Percentiles rank a stretch among this genome's conserved stretches.
Evolutionary conservation across 1,140 invertebrate genomes (phyloP).

Genomic region (Dolichoris vasculosae): DNA sequence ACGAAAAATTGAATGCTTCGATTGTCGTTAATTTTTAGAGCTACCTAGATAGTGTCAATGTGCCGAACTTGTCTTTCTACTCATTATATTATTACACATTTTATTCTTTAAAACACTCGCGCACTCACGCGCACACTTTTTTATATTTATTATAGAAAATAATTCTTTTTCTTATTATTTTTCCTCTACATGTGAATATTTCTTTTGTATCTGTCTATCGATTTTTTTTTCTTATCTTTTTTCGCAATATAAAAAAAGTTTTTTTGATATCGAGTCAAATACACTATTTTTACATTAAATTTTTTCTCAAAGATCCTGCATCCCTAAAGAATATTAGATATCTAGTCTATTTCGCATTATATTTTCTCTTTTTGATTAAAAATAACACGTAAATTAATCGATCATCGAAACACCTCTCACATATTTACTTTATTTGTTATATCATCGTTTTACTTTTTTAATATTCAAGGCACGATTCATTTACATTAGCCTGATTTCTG

Average conservation of each 20-base stretch:
- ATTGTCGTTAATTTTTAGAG: constrained; percentile 69
- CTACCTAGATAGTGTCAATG: constrained; percentile 67
- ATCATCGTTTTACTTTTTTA: constrained; percentile 40
- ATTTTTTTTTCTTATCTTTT: constrained; percentile 15
- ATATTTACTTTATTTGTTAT: constrained; percentile 25
- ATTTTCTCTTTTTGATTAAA: constrained; percentile 45
- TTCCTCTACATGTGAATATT: constrained; percentile 32
- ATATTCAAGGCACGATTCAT: constrained; percentile 52
- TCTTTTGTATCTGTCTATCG: constrained; percentile 43
- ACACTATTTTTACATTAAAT: constrained; percentile 16
- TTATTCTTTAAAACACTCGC: constrained; percentile 46
- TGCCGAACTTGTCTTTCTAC: constrained; percentile 62
- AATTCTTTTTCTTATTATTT: constrained; percentile 43
- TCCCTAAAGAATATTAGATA: neutral
- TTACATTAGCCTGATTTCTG: constrained; percentile 31
- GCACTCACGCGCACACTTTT: neutral
- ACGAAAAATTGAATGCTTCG: constrained; percentile 69
- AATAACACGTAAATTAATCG: constrained; percentile 44
- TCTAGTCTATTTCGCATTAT: constrained; percentile 51
- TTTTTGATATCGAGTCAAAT: neutral
- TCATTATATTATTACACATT: constrained; percentile 50
- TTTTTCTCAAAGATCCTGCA: constrained; percentile 19
- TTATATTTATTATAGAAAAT: neutral
- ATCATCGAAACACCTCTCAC: constrained; percentile 10
- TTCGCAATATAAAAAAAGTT: neutral